Evolutionary conservation across 1,140 invertebrate genomes (phyloP), one percentile per base, ranked within the genome.

Genomic region (Diorhabda carinulata): DNA sequence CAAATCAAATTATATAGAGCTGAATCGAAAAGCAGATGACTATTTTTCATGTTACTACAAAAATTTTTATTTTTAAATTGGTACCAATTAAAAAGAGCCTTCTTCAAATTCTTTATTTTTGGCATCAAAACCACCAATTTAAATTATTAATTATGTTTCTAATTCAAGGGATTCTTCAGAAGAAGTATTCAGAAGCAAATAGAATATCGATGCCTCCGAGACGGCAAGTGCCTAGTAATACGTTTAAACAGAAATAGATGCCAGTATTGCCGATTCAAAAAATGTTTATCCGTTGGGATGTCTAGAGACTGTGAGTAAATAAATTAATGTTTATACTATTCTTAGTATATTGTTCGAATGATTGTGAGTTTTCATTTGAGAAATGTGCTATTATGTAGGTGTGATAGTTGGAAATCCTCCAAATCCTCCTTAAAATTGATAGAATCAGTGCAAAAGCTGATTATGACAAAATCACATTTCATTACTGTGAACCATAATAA

Each of bases 231-330:
- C 84, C 85, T 97, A 78, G 96, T 99, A 40, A 97, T 98, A 79
- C 87, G 96, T 76, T 87, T 98, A 70, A 99, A 98, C 84, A 86
- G 97, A 65, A 99, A 99, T 86, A 88, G 97, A 72, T 98, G 97
- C 85, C 96, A 98, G 83, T 98, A 95, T 83, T 99, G 97, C 86
- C 89, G 97, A 76, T 98, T 98, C 83, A 97, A 97, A 83, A 99
- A 99, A 90, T 98, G 97, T 84, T 86, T 98, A 56, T 92, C 94
- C 56, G 96, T 98, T 76, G 97, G 97, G 79, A 99, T 99, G 97
- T 97, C 95, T 78, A 89, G 95, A 81, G 96, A 98, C 82, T 98
- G 94, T 96, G 84, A 93, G 93, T 93, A 85, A 72, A 52, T 40
- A 64, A 52, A 4, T 52, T 8, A 52, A 52, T 8, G n/a, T 8